Percentiles rank a stretch among this genome's conserved stretches.
Evolutionary conservation across 2,113 vertebrate species (phyloP).

Genomic region (Lampris megalopsis): DNA sequence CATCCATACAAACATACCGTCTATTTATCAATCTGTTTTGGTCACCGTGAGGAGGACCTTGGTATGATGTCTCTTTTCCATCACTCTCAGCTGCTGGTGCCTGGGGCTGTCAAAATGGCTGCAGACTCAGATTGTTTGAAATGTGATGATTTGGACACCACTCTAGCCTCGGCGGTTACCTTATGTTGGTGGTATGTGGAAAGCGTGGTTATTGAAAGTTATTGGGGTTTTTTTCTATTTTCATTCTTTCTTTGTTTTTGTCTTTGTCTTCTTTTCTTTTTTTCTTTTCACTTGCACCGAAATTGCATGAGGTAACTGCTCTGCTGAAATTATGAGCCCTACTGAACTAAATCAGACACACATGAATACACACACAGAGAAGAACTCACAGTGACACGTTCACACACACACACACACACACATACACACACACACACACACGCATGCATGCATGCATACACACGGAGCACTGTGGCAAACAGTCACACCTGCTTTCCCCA

Average conservation of each 20-base stretch:
- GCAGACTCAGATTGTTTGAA: constrained; percentile 46
- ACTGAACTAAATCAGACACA: constrained; percentile 12
- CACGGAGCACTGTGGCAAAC: constrained; percentile 21
- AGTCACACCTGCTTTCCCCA: constrained; percentile 76
- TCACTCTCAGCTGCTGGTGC: constrained; percentile 62
- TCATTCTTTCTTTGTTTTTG: not conserved
- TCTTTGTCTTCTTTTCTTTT: constrained; percentile 1
- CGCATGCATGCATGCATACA: constrained; percentile 12
- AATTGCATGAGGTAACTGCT: constrained; percentile 39
- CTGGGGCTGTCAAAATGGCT: constrained; percentile 48
- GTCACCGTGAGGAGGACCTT: constrained; percentile 49
- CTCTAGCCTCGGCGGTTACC: constrained; percentile 45
- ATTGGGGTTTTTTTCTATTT: constrained; percentile 10
- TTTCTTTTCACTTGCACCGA: constrained; percentile 4
- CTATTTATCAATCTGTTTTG: constrained; percentile 48
- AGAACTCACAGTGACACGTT: too few relatives aligned
- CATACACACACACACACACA: constrained; percentile 9
- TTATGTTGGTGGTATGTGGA: constrained; percentile 38
- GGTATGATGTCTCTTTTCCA: constrained; percentile 59
- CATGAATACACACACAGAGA: not conserved
- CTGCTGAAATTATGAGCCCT: constrained; percentile 32
- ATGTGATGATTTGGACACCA: constrained; percentile 20
- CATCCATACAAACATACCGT: constrained; percentile 35
- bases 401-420: not conserved
- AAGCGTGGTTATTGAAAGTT: not conserved